Evolutionary conservation across 2,113 vertebrate genomes (phyloP).

Genomic region (Eurypyga helias): DNA sequence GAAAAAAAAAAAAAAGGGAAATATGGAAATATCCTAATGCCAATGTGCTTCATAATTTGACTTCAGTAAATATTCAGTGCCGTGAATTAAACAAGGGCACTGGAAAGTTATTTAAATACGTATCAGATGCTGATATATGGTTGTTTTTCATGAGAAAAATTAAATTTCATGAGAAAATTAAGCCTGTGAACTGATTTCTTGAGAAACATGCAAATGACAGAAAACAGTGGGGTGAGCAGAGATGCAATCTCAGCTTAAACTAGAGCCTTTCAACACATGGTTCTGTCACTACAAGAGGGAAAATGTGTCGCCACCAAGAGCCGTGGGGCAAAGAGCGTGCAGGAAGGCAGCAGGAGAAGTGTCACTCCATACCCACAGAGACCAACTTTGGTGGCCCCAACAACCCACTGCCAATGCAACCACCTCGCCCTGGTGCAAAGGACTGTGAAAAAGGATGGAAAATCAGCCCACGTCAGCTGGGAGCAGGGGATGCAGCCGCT

Average conservation of each 20-base stretch:
- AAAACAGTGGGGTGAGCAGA: neutral
- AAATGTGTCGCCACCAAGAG: neutral
- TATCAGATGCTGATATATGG: neutral
- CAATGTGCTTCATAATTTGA: neutral
- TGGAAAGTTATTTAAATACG: constrained; percentile 29
- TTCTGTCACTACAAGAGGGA: neutral
- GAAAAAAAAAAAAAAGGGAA: neutral
- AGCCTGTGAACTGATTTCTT: neutral
- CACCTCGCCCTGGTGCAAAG: neutral
- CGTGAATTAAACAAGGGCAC: constrained; percentile 26
- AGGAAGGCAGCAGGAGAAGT: neutral
- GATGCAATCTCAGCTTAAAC: neutral
- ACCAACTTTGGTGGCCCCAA: accelerated
- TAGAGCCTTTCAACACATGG: neutral
- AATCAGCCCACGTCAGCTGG: accelerated
- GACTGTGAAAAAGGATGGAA: neutral
- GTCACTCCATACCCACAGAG: accelerated
- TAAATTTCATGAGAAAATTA: neutral
- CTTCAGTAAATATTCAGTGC: constrained; percentile 1
- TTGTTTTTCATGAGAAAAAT: neutral
- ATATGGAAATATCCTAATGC: neutral
- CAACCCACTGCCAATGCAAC: neutral
- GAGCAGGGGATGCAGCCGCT: neutral
- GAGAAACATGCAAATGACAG: neutral
- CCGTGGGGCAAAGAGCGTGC: neutral